Evolutionary conservation across 2,888 invertebrate genomes (phyloP), one percentile per base, ranked within the genome.

Genomic region (Galeopsomyia nigrocyanea): DNA sequence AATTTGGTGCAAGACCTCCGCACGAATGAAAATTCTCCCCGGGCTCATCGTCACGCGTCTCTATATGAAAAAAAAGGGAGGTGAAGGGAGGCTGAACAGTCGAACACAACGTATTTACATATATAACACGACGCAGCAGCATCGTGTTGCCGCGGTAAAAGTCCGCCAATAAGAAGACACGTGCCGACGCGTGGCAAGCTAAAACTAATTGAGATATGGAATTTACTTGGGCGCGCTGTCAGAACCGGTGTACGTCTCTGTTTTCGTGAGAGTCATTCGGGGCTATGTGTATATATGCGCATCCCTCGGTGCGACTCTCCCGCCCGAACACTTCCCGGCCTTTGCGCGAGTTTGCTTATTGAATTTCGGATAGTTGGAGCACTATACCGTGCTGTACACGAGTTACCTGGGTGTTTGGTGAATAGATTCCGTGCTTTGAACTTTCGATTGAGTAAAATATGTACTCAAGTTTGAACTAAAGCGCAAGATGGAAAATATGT

Each of bases 121-220:
- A 13, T 19, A 56, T 10, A 39, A 39, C 39, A 39, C 39, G 39
- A 10, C 39, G 14, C 22, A 19, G 55, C 22, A 22, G 55, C 26
- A 9, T 26, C 26, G 57, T 39, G 46, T 17, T 63, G 55, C n/a
- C 55, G 17, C n/a, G 14, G 19, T 14, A 7, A 17, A 19, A 39
- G 1, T 39, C 10, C 31, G 75, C 73, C 78, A 76, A 78, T 76
- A 39, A 39, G 71, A 77, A 55, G 78, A 70, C 86, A 85, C 86
- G 86, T 82, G 86, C 65, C 85, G 81, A 74, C 86, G 77, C 86
- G 86, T 86, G 86, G 71, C 79, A 26, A n/a, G 10, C 66, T 78
- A 82, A 82, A 86, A 86, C 84, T 86, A 86, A 86, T 86, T 86
- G 86, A 84, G 84, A 86, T 82, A 81, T 83, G 82, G 82, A 85